Evolutionary conservation across 2,888 invertebrate genomes (phyloP), one percentile per base, ranked within the genome.

Genomic region (Sisyra nigra): DNA sequence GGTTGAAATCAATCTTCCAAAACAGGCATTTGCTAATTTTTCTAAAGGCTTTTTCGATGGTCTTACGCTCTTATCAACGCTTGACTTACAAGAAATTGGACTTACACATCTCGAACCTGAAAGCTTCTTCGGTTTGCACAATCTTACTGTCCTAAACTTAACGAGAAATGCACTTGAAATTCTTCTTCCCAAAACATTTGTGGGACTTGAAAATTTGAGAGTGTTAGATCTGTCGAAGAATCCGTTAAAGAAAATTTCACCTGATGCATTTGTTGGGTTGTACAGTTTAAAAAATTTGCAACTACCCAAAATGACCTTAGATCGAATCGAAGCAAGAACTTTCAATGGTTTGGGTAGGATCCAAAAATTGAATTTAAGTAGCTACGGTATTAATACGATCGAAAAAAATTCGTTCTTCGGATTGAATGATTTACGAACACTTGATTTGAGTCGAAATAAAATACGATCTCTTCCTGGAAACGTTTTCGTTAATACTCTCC

Each of bases 151-250:
- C 14, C 36, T 46, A 11, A 44, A 46, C 40, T 31, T 46, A 29
- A 40, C 44, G 2, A 36, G 30, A 18, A 46, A 46, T 24, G 30
- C n/a, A 7, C 39, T 46, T 34, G 29, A 31, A 24, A 35, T 18
- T 14, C 2, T 46, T n/a, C 44, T 42, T 39, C 13, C 41, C 17
- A 39, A 44, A 14, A 33, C 40, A 2, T 32, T 46, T 11, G 42
- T 39, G 11, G 36, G 44, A 24, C 40, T 46, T 29, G 36, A 35
- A 13, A 40, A 40, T 30, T 32, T 46, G 15, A 30, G 10, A 36
- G 10, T 10, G 38, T 24, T 46, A 19, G 42, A 44, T 40, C 17
- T 46, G 24, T 35, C 42, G 24, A 31, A 38, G 11, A 46, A 46
- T 40, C 42, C 39, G 13, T 40, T 46, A 11, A 24, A 40, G 19